These are phyloP conservation scores for Hydroisotoma schaefferi DNA, from an alignment of 2,888 invertebrate genomes.

Conservation along the genomic window DNA sequence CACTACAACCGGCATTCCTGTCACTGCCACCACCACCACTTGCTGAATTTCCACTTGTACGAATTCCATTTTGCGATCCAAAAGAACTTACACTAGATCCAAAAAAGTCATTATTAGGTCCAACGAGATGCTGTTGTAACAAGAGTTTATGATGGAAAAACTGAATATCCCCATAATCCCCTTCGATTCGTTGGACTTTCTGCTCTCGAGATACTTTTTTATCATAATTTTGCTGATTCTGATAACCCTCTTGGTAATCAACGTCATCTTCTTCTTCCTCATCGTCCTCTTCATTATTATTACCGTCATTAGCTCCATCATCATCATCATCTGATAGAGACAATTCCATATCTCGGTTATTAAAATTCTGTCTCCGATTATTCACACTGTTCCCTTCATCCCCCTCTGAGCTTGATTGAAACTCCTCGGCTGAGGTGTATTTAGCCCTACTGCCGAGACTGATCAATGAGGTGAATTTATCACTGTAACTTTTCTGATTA, in stretches of 20 bases:
- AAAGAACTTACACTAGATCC: constrained; percentile 5
- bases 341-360: constrained; percentile 2
- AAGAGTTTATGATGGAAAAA: constrained; percentile 20
- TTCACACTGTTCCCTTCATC: background rate
- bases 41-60: background rate
- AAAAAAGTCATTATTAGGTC: background rate
- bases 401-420: background rate
- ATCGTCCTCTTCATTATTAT: too few relatives aligned
- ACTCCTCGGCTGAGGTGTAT: background rate
- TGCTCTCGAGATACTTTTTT: too few relatives aligned
- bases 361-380: background rate
- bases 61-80: constrained; percentile 1
- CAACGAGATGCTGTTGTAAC: constrained; percentile 11
- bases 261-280: background rate
- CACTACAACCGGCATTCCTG: background rate
- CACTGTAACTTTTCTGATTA: background rate
- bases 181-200: background rate
- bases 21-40: background rate
- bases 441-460: background rate
- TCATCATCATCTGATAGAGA: background rate
- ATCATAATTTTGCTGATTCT: background rate
- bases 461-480: constrained; percentile 4
- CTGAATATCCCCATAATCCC: constrained; percentile 20
- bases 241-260: background rate
- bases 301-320: background rate